phyloP scores from a whole-genome alignment of 2,113 vertebrate species.

The Scomber scombrus region DNA sequence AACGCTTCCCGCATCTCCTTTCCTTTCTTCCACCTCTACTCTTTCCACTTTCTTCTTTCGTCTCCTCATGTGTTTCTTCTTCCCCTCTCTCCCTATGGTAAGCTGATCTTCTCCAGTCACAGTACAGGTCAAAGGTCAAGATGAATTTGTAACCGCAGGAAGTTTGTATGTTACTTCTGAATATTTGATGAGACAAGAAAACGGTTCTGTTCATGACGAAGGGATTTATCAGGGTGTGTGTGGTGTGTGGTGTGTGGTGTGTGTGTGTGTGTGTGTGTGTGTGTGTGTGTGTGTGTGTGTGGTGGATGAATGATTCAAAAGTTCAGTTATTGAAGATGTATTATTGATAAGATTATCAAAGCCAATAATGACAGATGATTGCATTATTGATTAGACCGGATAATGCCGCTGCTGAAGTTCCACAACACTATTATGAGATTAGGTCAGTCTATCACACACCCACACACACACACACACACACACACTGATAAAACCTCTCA shows the following conservation, averaged over 20 bases:
- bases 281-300: neutral
- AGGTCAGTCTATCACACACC: neutral
- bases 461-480: constrained; percentile 8
- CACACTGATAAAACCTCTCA: neutral
- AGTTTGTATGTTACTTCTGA: constrained; percentile 51
- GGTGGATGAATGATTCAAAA: constrained; percentile 29
- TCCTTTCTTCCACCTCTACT: neutral
- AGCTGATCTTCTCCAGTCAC: constrained; percentile 31
- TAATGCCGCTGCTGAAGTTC: constrained; percentile 39
- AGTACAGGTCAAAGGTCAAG: constrained; percentile 57
- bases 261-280: constrained; percentile 8
- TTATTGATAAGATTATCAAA: constrained; percentile 77
- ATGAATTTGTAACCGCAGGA: constrained; percentile 51
- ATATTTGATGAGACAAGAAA: constrained; percentile 51
- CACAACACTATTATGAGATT: constrained; percentile 47
- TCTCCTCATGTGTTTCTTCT: neutral
- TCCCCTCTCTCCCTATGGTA: neutral
- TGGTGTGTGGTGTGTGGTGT: constrained; percentile 15
- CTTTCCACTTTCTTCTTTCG: neutral
- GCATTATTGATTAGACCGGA: constrained; percentile 73
- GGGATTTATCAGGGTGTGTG: constrained; percentile 15
- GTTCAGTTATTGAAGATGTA: constrained; percentile 60
- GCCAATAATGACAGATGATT: constrained; percentile 50
- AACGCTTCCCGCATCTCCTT: too few relatives aligned
- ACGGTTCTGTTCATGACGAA: neutral